A percentile compares a stretch with the other conserved stretches of the same genome.
Evolutionary conservation across 2,113 vertebrate species (phyloP).

Genomic region (Halichoerus grypus): DNA sequence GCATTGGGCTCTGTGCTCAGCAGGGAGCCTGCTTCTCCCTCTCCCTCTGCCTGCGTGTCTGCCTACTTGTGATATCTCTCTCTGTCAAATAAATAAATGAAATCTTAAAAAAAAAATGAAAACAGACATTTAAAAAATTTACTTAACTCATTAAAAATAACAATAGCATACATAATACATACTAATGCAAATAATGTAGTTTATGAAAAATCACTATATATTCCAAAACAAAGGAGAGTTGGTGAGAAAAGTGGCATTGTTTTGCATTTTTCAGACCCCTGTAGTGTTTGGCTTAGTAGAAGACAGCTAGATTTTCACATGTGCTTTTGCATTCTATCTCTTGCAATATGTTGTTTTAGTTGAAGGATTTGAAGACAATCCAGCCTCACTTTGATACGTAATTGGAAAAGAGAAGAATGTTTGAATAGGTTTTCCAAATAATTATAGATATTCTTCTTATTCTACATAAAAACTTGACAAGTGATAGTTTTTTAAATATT

Average conservation of each 20-base stretch:
- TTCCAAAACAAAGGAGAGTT: neutral
- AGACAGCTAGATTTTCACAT: neutral
- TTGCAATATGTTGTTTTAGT: neutral
- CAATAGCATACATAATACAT: neutral
- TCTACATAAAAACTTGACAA: constrained; percentile 15
- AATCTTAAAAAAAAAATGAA: neutral
- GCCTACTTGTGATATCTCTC: too few relatives aligned
- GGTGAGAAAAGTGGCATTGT: neutral
- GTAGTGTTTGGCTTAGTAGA: neutral
- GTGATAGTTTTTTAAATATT: neutral
- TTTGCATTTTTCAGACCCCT: neutral
- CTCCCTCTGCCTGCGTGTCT: too few relatives aligned
- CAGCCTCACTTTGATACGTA: neutral
- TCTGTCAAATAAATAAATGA: too few relatives aligned
- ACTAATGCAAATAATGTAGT: neutral
- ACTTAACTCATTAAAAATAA: neutral
- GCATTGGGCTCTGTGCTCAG: too few relatives aligned
- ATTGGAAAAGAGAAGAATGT: constrained; percentile 16
- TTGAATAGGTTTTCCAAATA: constrained; percentile 17
- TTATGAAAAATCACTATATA: neutral
- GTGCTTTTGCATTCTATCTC: neutral
- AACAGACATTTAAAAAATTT: neutral
- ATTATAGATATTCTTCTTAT: neutral
- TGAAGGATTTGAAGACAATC: neutral
- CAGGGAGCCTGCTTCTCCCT: too few relatives aligned